Percentiles rank a stretch among this genome's conserved stretches.
phyloP scores from a whole-genome alignment of 2,888 invertebrate genomes.

The Pogonocherus hispidulus region DNA sequence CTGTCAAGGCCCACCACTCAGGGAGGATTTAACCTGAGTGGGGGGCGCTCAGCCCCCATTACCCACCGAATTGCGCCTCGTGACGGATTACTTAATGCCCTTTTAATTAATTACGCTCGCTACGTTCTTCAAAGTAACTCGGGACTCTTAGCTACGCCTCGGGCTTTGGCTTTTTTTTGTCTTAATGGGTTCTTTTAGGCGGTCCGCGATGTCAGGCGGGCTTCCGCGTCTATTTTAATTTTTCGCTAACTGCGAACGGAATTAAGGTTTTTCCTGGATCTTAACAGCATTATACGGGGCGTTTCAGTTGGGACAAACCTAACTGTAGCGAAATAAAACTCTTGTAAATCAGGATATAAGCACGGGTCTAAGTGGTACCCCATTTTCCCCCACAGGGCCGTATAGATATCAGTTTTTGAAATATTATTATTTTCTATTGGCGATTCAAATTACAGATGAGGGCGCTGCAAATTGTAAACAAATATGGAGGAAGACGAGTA shows the following conservation, averaged over 20 bases:
- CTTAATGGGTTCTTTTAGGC: not conserved
- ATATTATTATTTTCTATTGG: too few relatives aligned
- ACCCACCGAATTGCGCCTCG: conserved; percentile 58
- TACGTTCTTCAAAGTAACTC: not conserved
- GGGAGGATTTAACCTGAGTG: conserved; percentile 41
- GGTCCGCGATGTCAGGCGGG: not conserved
- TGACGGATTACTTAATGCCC: conserved; percentile 63
- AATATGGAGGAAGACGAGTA: too few relatives aligned
- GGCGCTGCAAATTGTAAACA: too few relatives aligned
- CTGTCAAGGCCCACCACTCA: not conserved
- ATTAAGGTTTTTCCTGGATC: not conserved
- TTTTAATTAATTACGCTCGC: conserved; percentile 62
- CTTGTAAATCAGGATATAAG: too few relatives aligned
- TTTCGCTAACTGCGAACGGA: not conserved
- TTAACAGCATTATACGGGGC: too few relatives aligned
- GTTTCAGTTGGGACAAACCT: too few relatives aligned
- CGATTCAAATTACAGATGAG: too few relatives aligned
- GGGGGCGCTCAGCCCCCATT: conserved; percentile 51
- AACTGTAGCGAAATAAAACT: too few relatives aligned
- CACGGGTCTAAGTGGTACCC: too few relatives aligned
- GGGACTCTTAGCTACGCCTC: not conserved
- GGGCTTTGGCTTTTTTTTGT: not conserved
- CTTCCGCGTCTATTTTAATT: not conserved
- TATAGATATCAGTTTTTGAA: too few relatives aligned
- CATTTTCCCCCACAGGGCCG: too few relatives aligned